Evolutionary conservation across 2,797 vertebrate genomes (phyloP).

Genomic region (Gobionotothen gibberifrons): DNA sequence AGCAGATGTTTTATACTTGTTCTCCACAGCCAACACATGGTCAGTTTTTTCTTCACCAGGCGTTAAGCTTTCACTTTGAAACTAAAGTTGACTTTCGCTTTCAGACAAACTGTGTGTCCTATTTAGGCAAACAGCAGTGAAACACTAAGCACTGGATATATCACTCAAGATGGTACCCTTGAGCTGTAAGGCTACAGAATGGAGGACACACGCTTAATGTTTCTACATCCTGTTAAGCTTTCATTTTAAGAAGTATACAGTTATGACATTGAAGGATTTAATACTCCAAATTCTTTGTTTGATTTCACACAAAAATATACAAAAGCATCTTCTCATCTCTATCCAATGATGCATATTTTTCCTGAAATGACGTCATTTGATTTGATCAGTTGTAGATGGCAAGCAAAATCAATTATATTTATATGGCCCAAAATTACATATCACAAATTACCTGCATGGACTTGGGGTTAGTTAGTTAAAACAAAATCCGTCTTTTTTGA

Average conservation of each 20-base stretch:
- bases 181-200: slow-evolving; percentile 1
- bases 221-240: not conserved
- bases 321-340: not conserved
- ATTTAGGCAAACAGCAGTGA: not conserved
- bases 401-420: too few relatives aligned
- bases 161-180: not conserved
- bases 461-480: too few relatives aligned
- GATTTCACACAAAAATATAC: not conserved
- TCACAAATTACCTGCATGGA: too few relatives aligned
- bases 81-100: slow-evolving; percentile 8
- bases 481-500: too few relatives aligned
- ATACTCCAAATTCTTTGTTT: not conserved
- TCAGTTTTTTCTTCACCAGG: not conserved
- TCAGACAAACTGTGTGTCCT: slow-evolving; percentile 4
- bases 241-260: not conserved
- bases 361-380: too few relatives aligned
- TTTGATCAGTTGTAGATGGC: too few relatives aligned
- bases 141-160: not conserved
- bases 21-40: not conserved
- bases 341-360: too few relatives aligned
- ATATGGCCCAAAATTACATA: too few relatives aligned
- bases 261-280: not conserved
- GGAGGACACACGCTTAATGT: not conserved
- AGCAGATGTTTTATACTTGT: not conserved
- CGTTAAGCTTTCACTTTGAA: slow-evolving; percentile 1